A percentile compares a stretch with the other conserved stretches of the same genome.
Conservation (phyloP, 2,113 vertebrate species). For the human region DNA sequence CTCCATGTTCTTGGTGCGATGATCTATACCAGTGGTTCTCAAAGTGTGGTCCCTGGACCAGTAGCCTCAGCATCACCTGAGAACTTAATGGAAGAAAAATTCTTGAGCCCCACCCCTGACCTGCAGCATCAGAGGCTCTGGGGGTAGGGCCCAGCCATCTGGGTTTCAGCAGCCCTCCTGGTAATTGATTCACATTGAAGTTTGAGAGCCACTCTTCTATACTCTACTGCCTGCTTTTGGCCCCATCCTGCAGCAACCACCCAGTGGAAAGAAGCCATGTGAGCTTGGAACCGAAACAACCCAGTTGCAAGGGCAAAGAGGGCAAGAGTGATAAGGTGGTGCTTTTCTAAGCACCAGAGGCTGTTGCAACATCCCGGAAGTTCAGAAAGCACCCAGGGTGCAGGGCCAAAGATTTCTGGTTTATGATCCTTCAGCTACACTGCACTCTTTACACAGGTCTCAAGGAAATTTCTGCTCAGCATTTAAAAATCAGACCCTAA, state of each 20-base stretch:
- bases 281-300: not conserved
- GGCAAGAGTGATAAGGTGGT: not conserved
- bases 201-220: not conserved
- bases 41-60: not conserved
- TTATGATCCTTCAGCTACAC: not conserved
- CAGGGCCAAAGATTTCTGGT: not conserved
- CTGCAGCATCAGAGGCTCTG: not conserved
- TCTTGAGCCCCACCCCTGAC: not conserved
- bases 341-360: not conserved
- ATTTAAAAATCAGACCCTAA: not conserved
- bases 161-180: not conserved
- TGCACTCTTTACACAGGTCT: not conserved
- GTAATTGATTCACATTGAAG: too few species aligned
- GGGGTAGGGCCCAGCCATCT: fast-evolving
- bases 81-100: not conserved
- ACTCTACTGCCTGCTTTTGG: not conserved
- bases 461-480: not conserved
- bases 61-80: not conserved
- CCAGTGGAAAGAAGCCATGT: not conserved
- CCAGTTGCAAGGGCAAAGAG: not conserved
- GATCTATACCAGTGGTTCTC: not conserved
- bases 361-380: not conserved
- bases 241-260: not conserved
- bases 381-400: not conserved
- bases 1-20: not conserved